Base-by-base conservation (phyloP, 1,140 invertebrate species). In the Pseudachorutes palmiensis region DNA sequence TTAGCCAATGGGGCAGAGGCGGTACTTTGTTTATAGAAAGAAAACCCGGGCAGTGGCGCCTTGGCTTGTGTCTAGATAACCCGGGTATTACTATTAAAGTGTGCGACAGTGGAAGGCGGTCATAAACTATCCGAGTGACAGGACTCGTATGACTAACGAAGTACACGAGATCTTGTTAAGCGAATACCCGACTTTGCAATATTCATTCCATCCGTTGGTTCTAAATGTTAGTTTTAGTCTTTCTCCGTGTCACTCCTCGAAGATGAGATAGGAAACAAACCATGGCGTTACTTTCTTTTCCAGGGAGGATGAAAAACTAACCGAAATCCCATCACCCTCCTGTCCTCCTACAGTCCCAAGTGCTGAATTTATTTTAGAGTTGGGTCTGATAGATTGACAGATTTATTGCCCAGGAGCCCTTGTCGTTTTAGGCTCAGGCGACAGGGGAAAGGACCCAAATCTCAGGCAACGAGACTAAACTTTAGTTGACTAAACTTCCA, bases 361-460 rank as follows among this genome's bases (percentile, higher is more conserved):
- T 68, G 71, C 58, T 69, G 71, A 70, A 72, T 72, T 69, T 70
- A 72, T 72, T 72, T 72, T 69, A 65, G 69, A 72, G 68, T 72
- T 72, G 69, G 63, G 65, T 45, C 57, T 67, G 62, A 72, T 69
- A 72, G 71, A 72, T 72, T 72, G 71, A 68, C 71, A 72, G 71
- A 72, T 72, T 72, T 72, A 72, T 72, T 72, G 64, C 63, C 30
- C 36, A 51, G 30, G 45, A 66, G 64, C 64, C 55, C 64, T 55
- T 65, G 48, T 65, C 64, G 29, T 65, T 57, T 65, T 65, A 55
- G 51, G 51, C 51, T 19, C 14, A 55, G 24, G 51, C 51, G 12
- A 26, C 51, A 19, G 51, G 51, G 24, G n/a, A n/a, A n/a, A 55
- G 51, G 24, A 55, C 51, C 24, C 51, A 14, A 55, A 26, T 55